Evolutionary conservation across 2,888 invertebrate species (phyloP), one percentile per base, ranked within the genome.

Genomic region (Ornithoptera alexandrae): DNA sequence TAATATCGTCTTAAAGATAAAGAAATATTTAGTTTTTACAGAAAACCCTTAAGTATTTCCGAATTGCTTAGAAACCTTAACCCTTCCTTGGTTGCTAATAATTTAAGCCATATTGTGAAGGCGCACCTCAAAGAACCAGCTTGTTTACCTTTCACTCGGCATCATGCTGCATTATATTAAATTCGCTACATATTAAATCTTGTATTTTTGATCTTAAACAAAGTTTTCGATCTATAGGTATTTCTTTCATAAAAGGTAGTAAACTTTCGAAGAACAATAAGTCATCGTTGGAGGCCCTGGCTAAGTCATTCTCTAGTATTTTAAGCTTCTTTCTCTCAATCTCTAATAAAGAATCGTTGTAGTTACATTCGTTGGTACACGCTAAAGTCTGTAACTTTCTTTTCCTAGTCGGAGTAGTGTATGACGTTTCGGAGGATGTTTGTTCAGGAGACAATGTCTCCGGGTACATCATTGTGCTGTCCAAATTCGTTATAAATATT

Each of bases 251-350:
- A 63, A 76, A 78, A 15, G 78, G 78, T 62, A 79, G 30, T 58
- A 79, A 75, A 71, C 78, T 78, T 67, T 77, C 75, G 72, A 79
- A 78, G 72, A 77, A 78, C 66, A 78, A 71, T 60, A 74, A 68
- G 72, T 78, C 78, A 65, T 77, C 76, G 61, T 72, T 75, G 68
- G 74, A 74, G 50, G 72, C 73, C 65, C 73, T 73, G 10, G 66
- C 68, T 65, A 72, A 72, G n/a, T 76, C 77, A 15, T 42, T 72
- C 70, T 75, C 72, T 30, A 74, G 70, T 62, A 72, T 71, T 46
- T 71, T 74, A 56, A 62, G 67, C 72, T 64, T 72, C 68, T 68
- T 72, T 69, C 56, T 68, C 65, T 70, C 73, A 30, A 69, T 64
- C 69, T 73, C 61, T 68, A 70, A 71, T 65, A 71, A 67, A 57